Base-by-base conservation (phyloP, 2,888 invertebrate genomes). In the Catocala fraxini region DNA sequence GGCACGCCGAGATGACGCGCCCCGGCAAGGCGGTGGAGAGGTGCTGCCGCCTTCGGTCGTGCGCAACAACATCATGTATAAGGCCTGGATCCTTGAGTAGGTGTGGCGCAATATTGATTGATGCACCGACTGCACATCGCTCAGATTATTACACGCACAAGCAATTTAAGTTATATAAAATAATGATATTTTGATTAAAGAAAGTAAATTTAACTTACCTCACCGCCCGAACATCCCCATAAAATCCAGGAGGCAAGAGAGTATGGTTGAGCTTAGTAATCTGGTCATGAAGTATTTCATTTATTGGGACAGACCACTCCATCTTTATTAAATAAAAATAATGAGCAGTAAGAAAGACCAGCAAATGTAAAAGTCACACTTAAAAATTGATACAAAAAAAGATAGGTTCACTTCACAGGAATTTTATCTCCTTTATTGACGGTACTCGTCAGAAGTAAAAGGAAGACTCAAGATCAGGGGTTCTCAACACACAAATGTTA, bases 261-360 rank as follows among this genome's bases (percentile, higher is more conserved):
- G 83, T 81, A 51, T 75, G 72, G 9, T 81, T 76, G n/a, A 91
- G 46, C 57, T 86, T 89, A 0, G 88, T 88, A 34, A 91, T 87
- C 9, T 84, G 76, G 0, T 87, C 80, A 0, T 51, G 64, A 0
- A 91, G 67, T 48, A 91, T 78, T 0, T 88, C 83, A 59, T 91
- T 91, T 0, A 88, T 79, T 0, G 85, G 45, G 0, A 59, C 15
- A 6, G 43, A 13, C 35, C 52, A 48, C 42, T 56, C 49, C 62
- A 62, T 62, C 25, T 9, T 56, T 11, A 42, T 41, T 13, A 6
- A 41, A 10, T 45, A 9, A 35, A 6, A 39, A 6, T 10, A 6
- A 46, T 6, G 45, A 12, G 6, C 13, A 12, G 10, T 39, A 47
- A 53, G 25, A 25, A 25, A 3, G 25, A 25, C 4, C 25, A 4